Conservation (phyloP, 2,797 vertebrate genomes). For the Channallabes apus region DNA sequence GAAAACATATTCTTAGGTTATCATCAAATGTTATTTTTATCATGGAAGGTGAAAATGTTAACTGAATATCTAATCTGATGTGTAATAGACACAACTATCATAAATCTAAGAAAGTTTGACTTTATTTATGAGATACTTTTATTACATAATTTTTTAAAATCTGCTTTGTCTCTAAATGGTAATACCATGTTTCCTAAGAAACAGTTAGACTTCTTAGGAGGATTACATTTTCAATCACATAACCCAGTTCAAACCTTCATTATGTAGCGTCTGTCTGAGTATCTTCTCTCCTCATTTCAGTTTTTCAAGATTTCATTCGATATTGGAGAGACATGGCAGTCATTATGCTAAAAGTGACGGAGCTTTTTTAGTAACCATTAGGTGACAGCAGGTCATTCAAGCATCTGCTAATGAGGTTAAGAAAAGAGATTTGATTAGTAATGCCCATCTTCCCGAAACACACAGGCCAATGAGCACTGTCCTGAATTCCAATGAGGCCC, state of each 20-base stretch:
- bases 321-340: slow-evolving; percentile 31
- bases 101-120: neutral
- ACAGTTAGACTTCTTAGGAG: no score
- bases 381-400: slow-evolving; percentile 26
- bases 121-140: slow-evolving; percentile 6
- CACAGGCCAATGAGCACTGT: slow-evolving; percentile 16
- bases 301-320: slow-evolving; percentile 33
- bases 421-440: slow-evolving; percentile 38
- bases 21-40: neutral
- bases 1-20: neutral
- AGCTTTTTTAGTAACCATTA: slow-evolving; percentile 35
- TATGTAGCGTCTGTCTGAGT: neutral
- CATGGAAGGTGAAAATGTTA: neutral
- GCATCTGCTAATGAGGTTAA: slow-evolving; percentile 44
- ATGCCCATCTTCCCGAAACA: slow-evolving; percentile 24
- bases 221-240: slow-evolving; percentile 6
- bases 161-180: neutral
- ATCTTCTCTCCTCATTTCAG: neutral
- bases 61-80: neutral
- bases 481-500: slow-evolving; percentile 7
- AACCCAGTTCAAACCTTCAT: neutral
- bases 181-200: neutral
- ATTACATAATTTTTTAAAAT: neutral
- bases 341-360: slow-evolving; percentile 28
- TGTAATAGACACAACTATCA: neutral